A percentile compares a stretch with the other conserved stretches of the same genome.
Conservation (phyloP, 2,113 vertebrate genomes). For the Notothenia rossii region DNA sequence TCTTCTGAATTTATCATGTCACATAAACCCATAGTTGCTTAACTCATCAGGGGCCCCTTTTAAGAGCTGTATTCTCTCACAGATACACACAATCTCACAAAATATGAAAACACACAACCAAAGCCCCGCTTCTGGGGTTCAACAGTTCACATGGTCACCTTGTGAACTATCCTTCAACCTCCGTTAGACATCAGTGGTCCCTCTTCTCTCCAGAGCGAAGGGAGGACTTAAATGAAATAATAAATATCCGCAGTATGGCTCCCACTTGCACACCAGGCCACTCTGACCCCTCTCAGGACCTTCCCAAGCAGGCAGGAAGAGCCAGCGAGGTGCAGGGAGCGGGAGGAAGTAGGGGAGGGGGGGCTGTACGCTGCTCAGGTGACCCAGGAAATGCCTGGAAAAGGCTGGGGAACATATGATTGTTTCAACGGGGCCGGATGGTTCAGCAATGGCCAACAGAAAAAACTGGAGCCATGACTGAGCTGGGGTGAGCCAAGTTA, state of each 20-base stretch:
- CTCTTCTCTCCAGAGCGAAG: constrained; percentile 67
- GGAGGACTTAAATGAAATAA: constrained; percentile 82
- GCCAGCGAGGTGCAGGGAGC: constrained; percentile 38
- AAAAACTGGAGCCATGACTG: constrained; percentile 54
- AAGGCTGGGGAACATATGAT: constrained; percentile 74
- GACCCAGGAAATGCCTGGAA: constrained; percentile 82
- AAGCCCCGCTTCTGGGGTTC: constrained; percentile 54
- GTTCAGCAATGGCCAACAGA: constrained; percentile 52
- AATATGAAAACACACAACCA: constrained; percentile 25
- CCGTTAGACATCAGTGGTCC: constrained; percentile 67
- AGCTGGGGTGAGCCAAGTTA: constrained; percentile 61
- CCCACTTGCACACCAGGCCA: constrained; percentile 71
- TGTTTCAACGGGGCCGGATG: constrained; percentile 36
- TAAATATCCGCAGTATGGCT: constrained; percentile 82
- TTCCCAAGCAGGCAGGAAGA: constrained; percentile 76
- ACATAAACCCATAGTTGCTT: constrained; percentile 67
- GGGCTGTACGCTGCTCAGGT: constrained; percentile 68
- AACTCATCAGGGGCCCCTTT: constrained; percentile 69
- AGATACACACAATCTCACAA: constrained; percentile 4
- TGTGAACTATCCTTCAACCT: constrained; percentile 74
- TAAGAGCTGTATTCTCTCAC: constrained; percentile 25
- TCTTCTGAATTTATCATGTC: constrained; percentile 74
- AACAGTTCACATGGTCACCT: constrained; percentile 78
- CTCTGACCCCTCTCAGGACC: constrained; percentile 84
- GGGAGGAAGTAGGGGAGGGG: constrained; percentile 45